A percentile compares a stretch with the other conserved stretches of the same genome.
Conservation (phyloP, 1,140 invertebrate genomes). For the Halyomorpha halys region DNA sequence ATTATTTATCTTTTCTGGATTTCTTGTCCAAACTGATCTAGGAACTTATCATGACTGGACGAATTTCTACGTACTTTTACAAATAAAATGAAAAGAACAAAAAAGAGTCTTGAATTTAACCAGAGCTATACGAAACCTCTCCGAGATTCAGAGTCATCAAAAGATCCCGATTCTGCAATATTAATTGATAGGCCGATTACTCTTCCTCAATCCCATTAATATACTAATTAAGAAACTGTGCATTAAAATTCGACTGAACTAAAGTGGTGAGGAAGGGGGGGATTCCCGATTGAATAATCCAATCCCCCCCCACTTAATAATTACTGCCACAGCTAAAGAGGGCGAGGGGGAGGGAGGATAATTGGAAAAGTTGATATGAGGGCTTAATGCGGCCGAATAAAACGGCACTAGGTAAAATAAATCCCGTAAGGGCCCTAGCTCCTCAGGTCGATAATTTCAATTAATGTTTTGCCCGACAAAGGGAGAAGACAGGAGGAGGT, state of each 20-base stretch:
- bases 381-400: slow-evolving; percentile 1
- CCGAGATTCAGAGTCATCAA: no score
- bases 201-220: neutral
- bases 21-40: no score
- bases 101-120: no score
- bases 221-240: neutral
- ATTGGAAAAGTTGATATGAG: slow-evolving; percentile 12
- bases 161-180: neutral
- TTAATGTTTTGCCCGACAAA: slow-evolving; percentile 12
- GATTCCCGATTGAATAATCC: neutral
- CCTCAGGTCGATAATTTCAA: slow-evolving; percentile 8
- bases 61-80: no score
- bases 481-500: neutral
- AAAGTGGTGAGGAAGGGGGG: neutral
- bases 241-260: neutral
- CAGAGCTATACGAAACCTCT: no score
- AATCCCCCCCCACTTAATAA: neutral
- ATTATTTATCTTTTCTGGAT: no score
- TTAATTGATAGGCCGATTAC: neutral
- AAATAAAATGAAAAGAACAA: no score
- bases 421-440: neutral
- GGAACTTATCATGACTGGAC: no score
- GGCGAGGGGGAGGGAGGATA: neutral
- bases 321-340: no score
- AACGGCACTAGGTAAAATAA: slow-evolving; percentile 5